Evolutionary conservation across 2,888 invertebrate genomes (phyloP).

Genomic region (Alviniconcha strummeri): DNA sequence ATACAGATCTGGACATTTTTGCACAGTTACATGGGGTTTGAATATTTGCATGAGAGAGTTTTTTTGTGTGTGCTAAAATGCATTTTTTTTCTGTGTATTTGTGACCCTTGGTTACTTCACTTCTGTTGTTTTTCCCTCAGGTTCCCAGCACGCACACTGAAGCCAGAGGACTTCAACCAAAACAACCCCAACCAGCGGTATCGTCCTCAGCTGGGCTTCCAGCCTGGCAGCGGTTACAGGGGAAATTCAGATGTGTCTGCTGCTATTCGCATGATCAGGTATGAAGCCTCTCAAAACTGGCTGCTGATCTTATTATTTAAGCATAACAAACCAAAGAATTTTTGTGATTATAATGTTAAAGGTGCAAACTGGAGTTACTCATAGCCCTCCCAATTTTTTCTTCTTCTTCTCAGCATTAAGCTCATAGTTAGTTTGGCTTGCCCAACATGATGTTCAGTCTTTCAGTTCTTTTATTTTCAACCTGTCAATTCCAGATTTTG

Average conservation of each 20-base stretch:
- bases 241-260: constrained; percentile 54
- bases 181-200: constrained; percentile 51
- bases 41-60: too few species aligned
- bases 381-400: not conserved
- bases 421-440: not conserved
- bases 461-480: too few species aligned
- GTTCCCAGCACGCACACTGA: constrained; percentile 85
- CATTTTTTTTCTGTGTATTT: too few species aligned
- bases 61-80: too few species aligned
- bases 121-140: constrained; percentile 66
- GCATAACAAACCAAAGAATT: too few species aligned
- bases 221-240: constrained; percentile 64
- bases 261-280: constrained; percentile 66
- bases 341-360: too few species aligned
- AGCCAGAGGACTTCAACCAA: constrained; percentile 82
- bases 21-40: too few species aligned
- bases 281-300: not conserved
- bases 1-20: too few species aligned
- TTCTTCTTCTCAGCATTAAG: not conserved
- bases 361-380: not conserved
- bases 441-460: too few species aligned
- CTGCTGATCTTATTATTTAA: not conserved
- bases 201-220: constrained; percentile 69
- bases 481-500: too few species aligned
- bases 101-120: too few species aligned